Percentiles rank a stretch among this genome's conserved stretches.
Evolutionary conservation across 2,888 invertebrate species (phyloP).

Genomic region (Cheilosia pagana): DNA sequence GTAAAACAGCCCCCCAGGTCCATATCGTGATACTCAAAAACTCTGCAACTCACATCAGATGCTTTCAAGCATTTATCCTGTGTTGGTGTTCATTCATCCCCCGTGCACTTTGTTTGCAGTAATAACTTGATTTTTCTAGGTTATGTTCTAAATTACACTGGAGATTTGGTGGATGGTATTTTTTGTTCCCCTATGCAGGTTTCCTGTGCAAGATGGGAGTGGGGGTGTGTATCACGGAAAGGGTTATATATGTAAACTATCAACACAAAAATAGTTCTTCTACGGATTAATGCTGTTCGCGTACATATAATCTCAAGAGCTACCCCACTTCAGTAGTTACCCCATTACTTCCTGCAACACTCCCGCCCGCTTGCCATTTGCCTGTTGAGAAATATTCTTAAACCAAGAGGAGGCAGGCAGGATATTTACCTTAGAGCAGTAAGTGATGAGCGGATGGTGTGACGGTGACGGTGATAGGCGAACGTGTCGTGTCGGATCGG

Average conservation of each 20-base stretch:
- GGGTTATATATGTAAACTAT: conserved; percentile 20
- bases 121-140: conserved; percentile 62
- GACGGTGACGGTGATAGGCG: background rate
- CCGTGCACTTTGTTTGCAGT: conserved; percentile 64
- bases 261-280: conserved; percentile 35
- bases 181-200: conserved; percentile 10
- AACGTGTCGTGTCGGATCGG: too few relatives aligned
- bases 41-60: conserved; percentile 8
- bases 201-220: background rate
- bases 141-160: conserved; percentile 59
- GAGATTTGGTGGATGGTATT: conserved; percentile 31
- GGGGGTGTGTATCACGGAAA: conserved; percentile 2
- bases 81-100: conserved; percentile 33
- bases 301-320: conserved; percentile 16
- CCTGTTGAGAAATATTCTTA: background rate
- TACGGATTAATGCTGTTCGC: conserved; percentile 31
- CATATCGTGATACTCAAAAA: background rate
- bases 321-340: conserved; percentile 2
- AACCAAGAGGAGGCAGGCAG: conserved; percentile 2
- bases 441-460: conserved; percentile 38
- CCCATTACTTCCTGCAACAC: background rate
- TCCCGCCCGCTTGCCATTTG: background rate
- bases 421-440: conserved; percentile 40
- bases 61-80: conserved; percentile 30
- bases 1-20: conserved; percentile 14